phyloP scores from a whole-genome alignment of 2,113 vertebrate species.

The Notarius quadriscutis region DNA sequence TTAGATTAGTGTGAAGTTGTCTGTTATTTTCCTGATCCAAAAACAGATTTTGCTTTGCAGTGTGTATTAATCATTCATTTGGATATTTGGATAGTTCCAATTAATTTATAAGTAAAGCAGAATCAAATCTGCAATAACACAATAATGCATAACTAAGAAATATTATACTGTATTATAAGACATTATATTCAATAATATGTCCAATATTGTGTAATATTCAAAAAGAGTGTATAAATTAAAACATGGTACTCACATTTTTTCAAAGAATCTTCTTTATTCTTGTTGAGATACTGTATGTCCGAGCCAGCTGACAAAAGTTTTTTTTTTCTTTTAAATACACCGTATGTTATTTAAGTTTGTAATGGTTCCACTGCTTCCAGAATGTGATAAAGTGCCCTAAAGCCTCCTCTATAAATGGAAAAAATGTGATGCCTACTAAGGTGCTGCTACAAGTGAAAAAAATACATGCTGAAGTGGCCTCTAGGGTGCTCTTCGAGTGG shows the following conservation, averaged over 20 bases:
- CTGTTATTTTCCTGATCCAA: background rate
- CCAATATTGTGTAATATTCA: no score
- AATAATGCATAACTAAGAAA: background rate
- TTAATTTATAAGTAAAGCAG: background rate
- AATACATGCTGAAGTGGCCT: background rate
- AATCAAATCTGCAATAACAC: background rate
- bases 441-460: background rate
- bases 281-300: background rate
- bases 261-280: background rate
- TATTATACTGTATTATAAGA: background rate
- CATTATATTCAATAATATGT: background rate
- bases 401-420: background rate
- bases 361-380: background rate
- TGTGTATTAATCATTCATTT: background rate
- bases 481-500: background rate
- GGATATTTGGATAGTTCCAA: background rate
- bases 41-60: background rate
- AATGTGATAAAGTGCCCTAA: background rate
- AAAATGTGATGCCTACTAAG: background rate
- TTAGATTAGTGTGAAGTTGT: background rate
- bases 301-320: background rate
- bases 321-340: background rate
- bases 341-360: background rate
- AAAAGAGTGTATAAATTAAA: no score
- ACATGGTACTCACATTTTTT: no score